Evolutionary conservation across 2,113 vertebrate species (phyloP).

Genomic region (Brachyhypopomus occidentalis): DNA sequence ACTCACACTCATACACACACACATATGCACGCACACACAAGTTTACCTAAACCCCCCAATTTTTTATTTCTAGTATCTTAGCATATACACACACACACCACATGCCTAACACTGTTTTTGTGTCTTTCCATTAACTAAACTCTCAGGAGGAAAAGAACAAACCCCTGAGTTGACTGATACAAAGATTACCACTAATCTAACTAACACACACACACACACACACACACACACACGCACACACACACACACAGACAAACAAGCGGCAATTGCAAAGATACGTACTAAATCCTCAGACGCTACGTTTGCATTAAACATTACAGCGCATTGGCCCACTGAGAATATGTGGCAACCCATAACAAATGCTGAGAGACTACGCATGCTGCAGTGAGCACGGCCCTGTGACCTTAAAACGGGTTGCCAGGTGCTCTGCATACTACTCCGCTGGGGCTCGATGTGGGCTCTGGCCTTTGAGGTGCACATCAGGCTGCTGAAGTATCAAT

Average conservation of each 20-base stretch:
- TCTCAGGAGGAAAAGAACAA: not conserved
- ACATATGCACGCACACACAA: slow-evolving; percentile 40
- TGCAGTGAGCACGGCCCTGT: not conserved
- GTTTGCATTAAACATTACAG: too few relatives aligned
- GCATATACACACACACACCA: not conserved
- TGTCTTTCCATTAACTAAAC: slow-evolving; percentile 14
- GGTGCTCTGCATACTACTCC: slow-evolving; percentile 12
- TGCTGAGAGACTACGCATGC: not conserved
- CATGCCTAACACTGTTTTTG: not conserved
- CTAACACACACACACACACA: not conserved
- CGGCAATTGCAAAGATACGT: too few relatives aligned
- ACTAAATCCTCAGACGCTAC: too few relatives aligned
- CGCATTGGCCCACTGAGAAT: too few relatives aligned
- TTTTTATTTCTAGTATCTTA: too few relatives aligned
- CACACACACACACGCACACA: too few relatives aligned
- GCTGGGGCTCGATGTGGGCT: slow-evolving; percentile 22
- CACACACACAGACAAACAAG: too few relatives aligned
- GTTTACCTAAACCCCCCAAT: too few relatives aligned
- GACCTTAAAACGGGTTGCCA: slow-evolving; percentile 35
- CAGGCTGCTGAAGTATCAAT: slow-evolving; percentile 20
- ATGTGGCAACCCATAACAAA: too few relatives aligned
- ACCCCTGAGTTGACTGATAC: not conserved
- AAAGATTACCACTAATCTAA: not conserved
- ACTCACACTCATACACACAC: not conserved
- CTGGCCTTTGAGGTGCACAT: slow-evolving; percentile 2